Evolutionary conservation across 2,888 invertebrate species (phyloP), one percentile per base, ranked within the genome.

Genomic region (Platynereis dumerilii): DNA sequence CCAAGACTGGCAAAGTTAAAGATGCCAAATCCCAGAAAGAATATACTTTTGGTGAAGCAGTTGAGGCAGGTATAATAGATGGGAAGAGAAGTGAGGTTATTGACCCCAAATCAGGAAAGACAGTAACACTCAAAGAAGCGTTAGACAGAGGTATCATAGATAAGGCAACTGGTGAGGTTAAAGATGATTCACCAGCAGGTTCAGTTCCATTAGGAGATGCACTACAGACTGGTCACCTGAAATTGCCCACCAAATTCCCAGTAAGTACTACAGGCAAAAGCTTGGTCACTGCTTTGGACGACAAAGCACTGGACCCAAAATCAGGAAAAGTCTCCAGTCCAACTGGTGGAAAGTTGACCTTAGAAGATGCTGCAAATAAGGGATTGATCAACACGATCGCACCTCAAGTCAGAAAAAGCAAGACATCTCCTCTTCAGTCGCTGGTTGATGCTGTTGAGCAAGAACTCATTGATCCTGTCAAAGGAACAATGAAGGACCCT

Each of bases 401-500:
- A 15, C 69, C 69, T 10, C 60, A 55, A 24, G 73, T 73, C 45
- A 22, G 39, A 10, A 55, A 68, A 28, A 67, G 69, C 22, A 48
- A 89, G 81, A 89, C 89, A 58, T 92, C 92, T 76, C 87, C 87
- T 42, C 92, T 94, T 86, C 86, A 96, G 52, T 92, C 93, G 5
- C 87, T 96, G 70, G 87, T 88, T 75, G 90, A 93, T 83, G 95
- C 96, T 34, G 87, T 97, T 75, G 87, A 89, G 61, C 87, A 87
- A 75, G 91, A 92, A 66, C 88, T 95, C 12, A 87, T 95, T 52
- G 91, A 94, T 85, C 89, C 91, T 2, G 91, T 92, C 83, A 89
- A 90, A 74, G 94, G 93, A n/a, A 87, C 93, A 79, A 96, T 92
- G 84, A 83, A 89, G 67, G 92, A 95, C 78, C 88, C 89, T 74